Evolutionary conservation across 2,797 vertebrate genomes (phyloP).

Genomic region (Monodelphis domestica): DNA sequence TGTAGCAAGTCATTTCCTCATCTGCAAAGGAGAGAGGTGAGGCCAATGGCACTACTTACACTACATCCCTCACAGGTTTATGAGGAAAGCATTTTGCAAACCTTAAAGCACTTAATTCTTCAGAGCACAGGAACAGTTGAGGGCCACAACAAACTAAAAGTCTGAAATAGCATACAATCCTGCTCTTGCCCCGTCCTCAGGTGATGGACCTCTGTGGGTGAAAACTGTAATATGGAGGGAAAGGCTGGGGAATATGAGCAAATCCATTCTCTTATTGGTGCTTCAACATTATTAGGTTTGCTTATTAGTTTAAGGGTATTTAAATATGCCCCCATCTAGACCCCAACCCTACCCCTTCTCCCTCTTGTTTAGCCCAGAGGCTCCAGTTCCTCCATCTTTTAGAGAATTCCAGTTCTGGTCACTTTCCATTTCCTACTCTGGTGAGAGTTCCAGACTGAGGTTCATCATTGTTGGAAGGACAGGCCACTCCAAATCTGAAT

Average conservation of each 20-base stretch:
- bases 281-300: background rate
- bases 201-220: background rate
- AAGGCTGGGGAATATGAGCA: background rate
- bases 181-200: background rate
- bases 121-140: background rate
- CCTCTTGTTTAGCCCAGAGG: background rate
- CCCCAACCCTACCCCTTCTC: background rate
- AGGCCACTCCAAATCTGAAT: background rate
- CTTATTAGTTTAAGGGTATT: background rate
- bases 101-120: background rate
- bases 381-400: background rate
- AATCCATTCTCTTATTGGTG: too few species aligned
- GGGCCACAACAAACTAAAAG: background rate
- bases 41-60: background rate
- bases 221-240: background rate
- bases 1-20: background rate
- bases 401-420: background rate
- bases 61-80: background rate
- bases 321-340: background rate
- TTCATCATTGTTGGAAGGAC: background rate
- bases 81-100: background rate
- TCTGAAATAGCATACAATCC: background rate
- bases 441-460: background rate
- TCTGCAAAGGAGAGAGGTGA: background rate
- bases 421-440: background rate